Conservation (phyloP, 2,797 vertebrate genomes). For the Darevskia nairensis region DNA sequence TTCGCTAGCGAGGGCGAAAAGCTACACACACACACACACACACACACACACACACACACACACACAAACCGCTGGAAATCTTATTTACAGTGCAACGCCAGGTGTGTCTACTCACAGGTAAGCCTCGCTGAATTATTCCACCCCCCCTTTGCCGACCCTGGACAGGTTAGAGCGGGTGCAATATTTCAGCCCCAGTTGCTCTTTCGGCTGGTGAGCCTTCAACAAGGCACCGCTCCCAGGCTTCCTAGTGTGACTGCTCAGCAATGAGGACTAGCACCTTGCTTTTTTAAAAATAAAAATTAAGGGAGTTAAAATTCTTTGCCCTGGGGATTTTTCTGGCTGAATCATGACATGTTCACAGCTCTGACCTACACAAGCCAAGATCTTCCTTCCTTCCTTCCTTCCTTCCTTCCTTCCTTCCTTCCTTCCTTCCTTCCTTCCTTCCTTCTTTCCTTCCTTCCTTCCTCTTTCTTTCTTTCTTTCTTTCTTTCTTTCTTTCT, state of each 20-base stretch:
- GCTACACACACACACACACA: no score
- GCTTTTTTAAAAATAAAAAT: background rate
- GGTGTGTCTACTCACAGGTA: background rate
- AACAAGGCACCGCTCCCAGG: background rate
- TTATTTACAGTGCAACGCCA: background rate
- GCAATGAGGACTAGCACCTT: background rate
- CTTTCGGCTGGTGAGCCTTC: background rate
- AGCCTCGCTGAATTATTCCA: background rate
- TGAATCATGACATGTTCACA: background rate
- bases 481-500: constrained; percentile 43
- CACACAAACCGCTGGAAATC: background rate
- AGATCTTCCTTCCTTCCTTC: background rate
- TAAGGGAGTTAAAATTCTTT: background rate
- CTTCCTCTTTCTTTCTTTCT: background rate
- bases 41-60: no score
- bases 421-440: background rate
- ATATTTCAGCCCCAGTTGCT: background rate
- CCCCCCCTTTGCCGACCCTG: no score
- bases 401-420: background rate
- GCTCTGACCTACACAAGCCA: no score
- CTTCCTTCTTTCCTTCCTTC: no score
- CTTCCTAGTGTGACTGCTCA: background rate
- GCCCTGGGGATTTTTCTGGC: background rate
- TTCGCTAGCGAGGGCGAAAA: background rate
- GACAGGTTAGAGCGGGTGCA: background rate